Evolutionary conservation across 2,888 invertebrate genomes (phyloP).

Genomic region (Pedicia rivosa): DNA sequence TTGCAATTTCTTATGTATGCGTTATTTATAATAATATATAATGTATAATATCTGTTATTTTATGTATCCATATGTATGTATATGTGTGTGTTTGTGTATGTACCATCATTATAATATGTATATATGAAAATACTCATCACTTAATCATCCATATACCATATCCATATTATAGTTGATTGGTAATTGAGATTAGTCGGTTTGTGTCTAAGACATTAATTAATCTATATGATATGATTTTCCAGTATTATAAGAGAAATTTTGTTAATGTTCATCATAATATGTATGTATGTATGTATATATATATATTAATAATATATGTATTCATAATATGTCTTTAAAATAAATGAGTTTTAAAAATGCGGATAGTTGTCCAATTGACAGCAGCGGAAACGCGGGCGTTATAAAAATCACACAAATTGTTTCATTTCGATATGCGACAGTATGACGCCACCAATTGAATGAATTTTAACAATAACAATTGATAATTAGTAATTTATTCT

Average conservation of each 20-base stretch:
- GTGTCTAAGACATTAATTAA: conserved; percentile 7
- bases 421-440: not conserved
- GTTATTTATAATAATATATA: too few species aligned
- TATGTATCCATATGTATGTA: not conserved
- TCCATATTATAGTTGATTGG: conserved; percentile 4
- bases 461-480: conserved; percentile 3
- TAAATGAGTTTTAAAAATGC: conserved; percentile 1
- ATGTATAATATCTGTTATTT: too few species aligned
- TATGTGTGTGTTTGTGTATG: not conserved
- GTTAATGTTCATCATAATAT: too few species aligned
- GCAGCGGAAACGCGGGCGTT: conserved; percentile 7
- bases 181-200: conserved; percentile 6
- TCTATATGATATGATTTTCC: too few species aligned
- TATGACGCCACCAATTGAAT: conserved; percentile 7
- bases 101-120: not conserved
- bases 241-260: too few species aligned
- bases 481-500: conserved; percentile 7
- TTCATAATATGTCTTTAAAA: too few species aligned
- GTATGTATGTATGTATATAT: too few species aligned
- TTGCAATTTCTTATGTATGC: too few species aligned
- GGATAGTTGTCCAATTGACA: conserved; percentile 5
- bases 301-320: too few species aligned
- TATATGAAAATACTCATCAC: not conserved
- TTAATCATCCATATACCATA: conserved; percentile 1
- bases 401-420: conserved; percentile 4